These are phyloP conservation scores for Halictus ligatus DNA, from an alignment of 2,888 invertebrate species.

Conservation along the genomic window DNA sequence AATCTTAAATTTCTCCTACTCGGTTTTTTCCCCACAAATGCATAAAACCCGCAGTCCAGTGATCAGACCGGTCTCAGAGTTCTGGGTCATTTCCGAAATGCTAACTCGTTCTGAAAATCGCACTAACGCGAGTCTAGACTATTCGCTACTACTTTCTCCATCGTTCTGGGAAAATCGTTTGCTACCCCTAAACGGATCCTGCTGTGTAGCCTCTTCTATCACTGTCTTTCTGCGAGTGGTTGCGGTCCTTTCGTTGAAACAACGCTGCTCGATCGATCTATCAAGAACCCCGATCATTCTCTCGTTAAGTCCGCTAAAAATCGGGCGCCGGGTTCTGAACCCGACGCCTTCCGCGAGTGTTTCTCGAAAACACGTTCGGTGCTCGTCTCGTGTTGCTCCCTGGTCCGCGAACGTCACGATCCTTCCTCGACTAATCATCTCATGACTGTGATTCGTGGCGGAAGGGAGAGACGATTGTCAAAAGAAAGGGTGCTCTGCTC, in stretches of 20 bases:
- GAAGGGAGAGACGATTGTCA: constrained; percentile 49
- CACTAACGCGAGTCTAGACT: not conserved
- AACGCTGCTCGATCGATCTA: not conserved
- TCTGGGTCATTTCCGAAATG: not conserved
- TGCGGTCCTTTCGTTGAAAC: not conserved
- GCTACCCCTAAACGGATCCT: not conserved
- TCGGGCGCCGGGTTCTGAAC: not conserved
- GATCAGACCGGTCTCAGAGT: not conserved
- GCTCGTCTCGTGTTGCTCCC: constrained; percentile 25
- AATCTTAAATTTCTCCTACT: not conserved
- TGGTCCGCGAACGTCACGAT: not conserved
- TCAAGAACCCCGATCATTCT: constrained; percentile 13
- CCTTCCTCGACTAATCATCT: not conserved
- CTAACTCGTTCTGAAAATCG: not conserved
- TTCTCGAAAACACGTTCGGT: not conserved
- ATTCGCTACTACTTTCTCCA: not conserved
- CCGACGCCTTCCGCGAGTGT: not conserved
- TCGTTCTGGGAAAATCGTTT: not conserved
- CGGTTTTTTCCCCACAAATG: not conserved
- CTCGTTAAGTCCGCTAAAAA: not conserved
- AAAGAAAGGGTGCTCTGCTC: not conserved
- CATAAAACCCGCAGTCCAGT: not conserved
- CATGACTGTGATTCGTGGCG: not conserved
- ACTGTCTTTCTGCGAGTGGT: constrained; percentile 8
- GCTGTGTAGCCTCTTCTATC: not conserved